Conservation (phyloP, 2,113 vertebrate genomes). For the Sphyrna mokarran region DNA sequence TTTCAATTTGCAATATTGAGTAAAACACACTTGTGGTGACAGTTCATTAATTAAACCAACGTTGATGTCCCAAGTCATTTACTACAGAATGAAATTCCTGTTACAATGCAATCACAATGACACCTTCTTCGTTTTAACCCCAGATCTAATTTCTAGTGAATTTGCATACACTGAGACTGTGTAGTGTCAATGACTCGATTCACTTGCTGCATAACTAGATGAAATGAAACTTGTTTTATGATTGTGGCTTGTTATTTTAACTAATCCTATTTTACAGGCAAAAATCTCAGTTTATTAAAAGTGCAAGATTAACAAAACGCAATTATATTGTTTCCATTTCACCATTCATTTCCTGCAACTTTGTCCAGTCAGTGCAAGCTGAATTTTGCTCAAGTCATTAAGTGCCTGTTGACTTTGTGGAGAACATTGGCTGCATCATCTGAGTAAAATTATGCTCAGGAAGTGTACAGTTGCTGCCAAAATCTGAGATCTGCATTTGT, state of each 20-base stretch:
- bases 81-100: background rate
- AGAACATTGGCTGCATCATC: background rate
- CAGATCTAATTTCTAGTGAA: background rate
- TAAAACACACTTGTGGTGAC: background rate
- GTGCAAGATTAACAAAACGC: background rate
- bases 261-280: background rate
- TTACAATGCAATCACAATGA: background rate
- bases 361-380: background rate
- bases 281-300: background rate
- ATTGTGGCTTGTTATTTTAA: background rate
- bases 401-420: background rate
- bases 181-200: background rate
- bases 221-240: background rate
- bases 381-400: background rate
- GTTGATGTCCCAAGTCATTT: background rate
- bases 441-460: background rate
- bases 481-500: background rate
- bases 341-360: background rate
- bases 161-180: background rate
- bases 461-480: background rate
- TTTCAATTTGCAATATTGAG: background rate
- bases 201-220: background rate
- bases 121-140: background rate
- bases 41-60: background rate
- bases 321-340: background rate